A percentile compares a stretch with the other conserved stretches of the same genome.
Evolutionary conservation across 2,797 vertebrate genomes (phyloP).

Genomic region (Enteromius mattozi): DNA sequence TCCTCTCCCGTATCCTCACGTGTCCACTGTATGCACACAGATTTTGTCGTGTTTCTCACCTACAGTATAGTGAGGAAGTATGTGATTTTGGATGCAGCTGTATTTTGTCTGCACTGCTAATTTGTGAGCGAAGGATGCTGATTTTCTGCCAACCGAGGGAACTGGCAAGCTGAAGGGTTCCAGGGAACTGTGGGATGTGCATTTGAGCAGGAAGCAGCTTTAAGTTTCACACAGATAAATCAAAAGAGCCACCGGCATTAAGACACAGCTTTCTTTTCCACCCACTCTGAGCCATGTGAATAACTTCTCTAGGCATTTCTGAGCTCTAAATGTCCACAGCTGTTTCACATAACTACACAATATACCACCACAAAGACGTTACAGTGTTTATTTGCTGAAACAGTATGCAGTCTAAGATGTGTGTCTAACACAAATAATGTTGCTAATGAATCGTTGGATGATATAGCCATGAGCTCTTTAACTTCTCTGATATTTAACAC

Average conservation of each 20-base stretch:
- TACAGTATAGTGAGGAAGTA: not conserved
- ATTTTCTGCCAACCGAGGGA: not conserved
- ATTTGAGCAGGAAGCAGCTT: constrained; percentile 18
- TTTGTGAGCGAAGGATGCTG: not conserved
- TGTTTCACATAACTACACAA: not conserved
- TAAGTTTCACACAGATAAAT: not conserved
- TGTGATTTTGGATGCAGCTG: not conserved
- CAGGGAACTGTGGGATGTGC: not conserved
- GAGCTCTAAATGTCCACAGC: not conserved
- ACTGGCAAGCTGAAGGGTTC: constrained; percentile 3
- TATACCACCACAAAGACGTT: not conserved
- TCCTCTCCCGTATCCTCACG: too few species aligned
- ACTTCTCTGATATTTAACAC: not conserved
- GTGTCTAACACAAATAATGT: not conserved
- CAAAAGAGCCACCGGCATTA: not conserved
- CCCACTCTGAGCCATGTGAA: not conserved
- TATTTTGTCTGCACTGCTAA: not conserved
- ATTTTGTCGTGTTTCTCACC: too few species aligned
- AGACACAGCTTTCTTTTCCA: not conserved
- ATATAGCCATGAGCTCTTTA: not conserved
- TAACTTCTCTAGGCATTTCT: not conserved
- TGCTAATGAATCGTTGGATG: not conserved
- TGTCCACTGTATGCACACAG: too few species aligned
- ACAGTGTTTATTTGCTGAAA: not conserved
- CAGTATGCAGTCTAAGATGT: not conserved